Conservation (phyloP, 1,140 invertebrate species). For the Eufriesea mexicana region DNA sequence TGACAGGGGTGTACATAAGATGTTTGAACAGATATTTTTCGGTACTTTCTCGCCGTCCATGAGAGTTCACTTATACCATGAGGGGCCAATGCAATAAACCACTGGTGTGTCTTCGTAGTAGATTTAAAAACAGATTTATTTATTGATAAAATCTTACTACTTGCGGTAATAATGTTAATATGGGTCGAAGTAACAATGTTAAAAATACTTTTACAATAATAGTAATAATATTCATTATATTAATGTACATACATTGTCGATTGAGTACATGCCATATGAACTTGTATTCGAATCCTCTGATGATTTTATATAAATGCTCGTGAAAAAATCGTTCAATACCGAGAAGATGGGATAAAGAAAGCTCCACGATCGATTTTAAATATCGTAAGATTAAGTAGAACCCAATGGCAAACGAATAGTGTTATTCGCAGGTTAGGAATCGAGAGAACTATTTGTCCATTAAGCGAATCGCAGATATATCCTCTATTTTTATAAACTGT, state of each 20-base stretch:
- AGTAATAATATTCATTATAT: conserved; percentile 20
- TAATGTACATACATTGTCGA: conserved; percentile 32
- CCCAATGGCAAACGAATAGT: background rate
- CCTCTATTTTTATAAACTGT: conserved; percentile 18
- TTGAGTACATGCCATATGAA: background rate
- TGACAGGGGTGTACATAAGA: conserved; percentile 1
- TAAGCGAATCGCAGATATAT: background rate
- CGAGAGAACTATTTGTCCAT: background rate
- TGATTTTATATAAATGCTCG: background rate
- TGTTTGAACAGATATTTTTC: conserved; percentile 28
- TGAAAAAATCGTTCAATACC: background rate
- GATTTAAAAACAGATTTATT: conserved; percentile 68
- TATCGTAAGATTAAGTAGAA: conserved; percentile 28
- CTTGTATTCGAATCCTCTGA: background rate
- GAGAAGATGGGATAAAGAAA: background rate
- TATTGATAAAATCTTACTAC: conserved; percentile 61
- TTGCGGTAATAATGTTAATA: conserved; percentile 55
- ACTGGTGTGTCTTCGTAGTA: conserved; percentile 49
- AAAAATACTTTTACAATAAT: conserved; percentile 61
- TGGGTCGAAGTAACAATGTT: conserved; percentile 54
- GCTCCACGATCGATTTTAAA: background rate
- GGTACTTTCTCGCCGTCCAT: conserved; percentile 27
- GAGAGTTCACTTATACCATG: conserved; percentile 20
- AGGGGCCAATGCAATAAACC: conserved; percentile 50
- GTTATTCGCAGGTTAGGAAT: background rate